These are phyloP conservation scores for Polia nebulosa DNA, from an alignment of 2,888 invertebrate genomes.

Conservation along the genomic window DNA sequence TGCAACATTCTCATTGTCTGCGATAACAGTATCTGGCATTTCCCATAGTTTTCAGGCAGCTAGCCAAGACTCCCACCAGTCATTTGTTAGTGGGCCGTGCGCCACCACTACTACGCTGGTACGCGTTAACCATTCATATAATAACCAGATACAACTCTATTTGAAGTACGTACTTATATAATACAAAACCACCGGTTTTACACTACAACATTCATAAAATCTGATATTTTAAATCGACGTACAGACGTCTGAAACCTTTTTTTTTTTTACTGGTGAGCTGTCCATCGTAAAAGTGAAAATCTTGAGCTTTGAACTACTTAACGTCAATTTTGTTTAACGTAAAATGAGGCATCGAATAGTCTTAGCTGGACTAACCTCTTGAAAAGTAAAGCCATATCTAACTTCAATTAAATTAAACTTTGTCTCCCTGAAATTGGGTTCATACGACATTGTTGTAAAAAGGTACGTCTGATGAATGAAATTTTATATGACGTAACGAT, in stretches of 20 bases:
- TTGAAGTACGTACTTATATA: background rate
- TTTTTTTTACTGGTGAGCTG: background rate
- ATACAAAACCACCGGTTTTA: background rate
- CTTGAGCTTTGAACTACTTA: too few species aligned
- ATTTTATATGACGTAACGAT: background rate
- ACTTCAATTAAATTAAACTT: background rate
- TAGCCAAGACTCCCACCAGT: conserved; percentile 51
- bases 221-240: background rate
- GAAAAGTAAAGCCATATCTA: background rate
- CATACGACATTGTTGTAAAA: background rate
- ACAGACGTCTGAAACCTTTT: background rate
- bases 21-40: conserved; percentile 21
- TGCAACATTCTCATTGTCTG: conserved; percentile 16
- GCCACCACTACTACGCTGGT: conserved; percentile 51
- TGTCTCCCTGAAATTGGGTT: too few species aligned
- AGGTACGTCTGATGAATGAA: conserved; percentile 1
- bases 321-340: too few species aligned
- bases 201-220: background rate
- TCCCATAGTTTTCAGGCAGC: conserved; percentile 48
- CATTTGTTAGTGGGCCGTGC: conserved; percentile 34
- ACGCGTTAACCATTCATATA: conserved; percentile 47
- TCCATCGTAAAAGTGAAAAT: background rate
- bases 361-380: background rate
- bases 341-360: too few species aligned
- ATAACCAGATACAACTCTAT: conserved; percentile 17